Conservation (phyloP, 2,797 vertebrate genomes). For the Eupleurogrammus muticus region DNA sequence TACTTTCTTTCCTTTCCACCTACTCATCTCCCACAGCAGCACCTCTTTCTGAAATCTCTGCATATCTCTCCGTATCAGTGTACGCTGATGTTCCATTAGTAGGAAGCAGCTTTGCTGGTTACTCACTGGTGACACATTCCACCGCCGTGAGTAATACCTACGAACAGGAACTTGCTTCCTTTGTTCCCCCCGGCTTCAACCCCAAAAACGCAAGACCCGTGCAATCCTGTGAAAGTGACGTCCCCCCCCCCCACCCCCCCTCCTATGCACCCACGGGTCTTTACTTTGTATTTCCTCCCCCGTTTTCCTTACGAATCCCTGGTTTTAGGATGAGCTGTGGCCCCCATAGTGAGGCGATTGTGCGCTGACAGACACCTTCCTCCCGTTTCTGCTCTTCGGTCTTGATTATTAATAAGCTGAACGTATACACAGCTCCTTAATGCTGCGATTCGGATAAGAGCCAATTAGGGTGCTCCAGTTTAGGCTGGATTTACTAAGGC, state of each 20-base stretch:
- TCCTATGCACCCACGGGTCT: constrained; percentile 41
- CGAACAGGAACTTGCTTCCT: constrained; percentile 56
- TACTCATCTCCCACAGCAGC: constrained; percentile 17
- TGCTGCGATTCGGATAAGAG: constrained; percentile 46
- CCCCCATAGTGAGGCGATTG: constrained; percentile 41
- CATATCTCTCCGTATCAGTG: constrained; percentile 45
- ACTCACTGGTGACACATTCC: constrained; percentile 38
- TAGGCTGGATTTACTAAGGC: background rate
- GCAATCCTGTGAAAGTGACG: constrained; percentile 33
- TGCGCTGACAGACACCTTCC: constrained; percentile 33
- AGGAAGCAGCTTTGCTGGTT: constrained; percentile 51
- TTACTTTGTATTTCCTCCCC: constrained; percentile 55
- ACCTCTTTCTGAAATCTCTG: constrained; percentile 32
- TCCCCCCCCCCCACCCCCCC: constrained; percentile 50
- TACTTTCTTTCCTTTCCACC: background rate
- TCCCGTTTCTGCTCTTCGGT: constrained; percentile 48
- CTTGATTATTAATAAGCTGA: constrained; percentile 76
- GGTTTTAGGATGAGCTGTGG: constrained; percentile 27
- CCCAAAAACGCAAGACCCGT: constrained; percentile 36
- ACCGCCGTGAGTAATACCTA: constrained; percentile 38
- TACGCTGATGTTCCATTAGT: constrained; percentile 64
- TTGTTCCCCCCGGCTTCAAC: constrained; percentile 26
- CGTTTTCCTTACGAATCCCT: constrained; percentile 49
- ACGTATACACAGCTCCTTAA: constrained; percentile 66
- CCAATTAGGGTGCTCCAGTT: constrained; percentile 43